Evolutionary conservation across 1,140 invertebrate species (phyloP).

Genomic region (Gyrodactylus salaris): DNA sequence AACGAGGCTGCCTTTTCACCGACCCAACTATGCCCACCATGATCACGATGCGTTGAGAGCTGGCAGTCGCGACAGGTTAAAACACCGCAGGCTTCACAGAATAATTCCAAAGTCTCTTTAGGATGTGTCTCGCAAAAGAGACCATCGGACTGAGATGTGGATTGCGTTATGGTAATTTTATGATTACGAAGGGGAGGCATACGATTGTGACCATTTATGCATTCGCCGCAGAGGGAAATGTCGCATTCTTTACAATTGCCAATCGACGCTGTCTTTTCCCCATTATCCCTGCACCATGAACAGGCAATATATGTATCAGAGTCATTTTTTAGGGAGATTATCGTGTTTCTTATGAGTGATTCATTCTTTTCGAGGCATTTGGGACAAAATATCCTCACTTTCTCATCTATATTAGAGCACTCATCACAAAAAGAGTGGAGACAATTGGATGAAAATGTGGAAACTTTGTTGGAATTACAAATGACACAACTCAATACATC

Average conservation of each 20-base stretch:
- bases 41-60: neutral
- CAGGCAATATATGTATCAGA: neutral
- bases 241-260: conserved; percentile 5
- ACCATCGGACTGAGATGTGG: neutral
- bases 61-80: conserved; percentile 5
- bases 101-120: neutral
- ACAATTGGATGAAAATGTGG: neutral
- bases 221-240: neutral
- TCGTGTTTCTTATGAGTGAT: neutral
- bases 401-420: neutral
- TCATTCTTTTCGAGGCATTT: neutral
- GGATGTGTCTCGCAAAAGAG: conserved; percentile 1
- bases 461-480: neutral
- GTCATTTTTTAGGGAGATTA: neutral
- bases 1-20: neutral
- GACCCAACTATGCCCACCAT: neutral
- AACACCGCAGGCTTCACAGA: neutral
- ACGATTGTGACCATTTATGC: neutral
- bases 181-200: neutral
- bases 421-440: neutral
- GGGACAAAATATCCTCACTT: neutral
- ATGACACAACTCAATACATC: neutral
- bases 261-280: neutral
- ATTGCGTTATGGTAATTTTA: neutral
- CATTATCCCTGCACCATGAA: neutral